Base-by-base conservation (phyloP, 1,140 invertebrate species). In the Lineus longissimus region DNA sequence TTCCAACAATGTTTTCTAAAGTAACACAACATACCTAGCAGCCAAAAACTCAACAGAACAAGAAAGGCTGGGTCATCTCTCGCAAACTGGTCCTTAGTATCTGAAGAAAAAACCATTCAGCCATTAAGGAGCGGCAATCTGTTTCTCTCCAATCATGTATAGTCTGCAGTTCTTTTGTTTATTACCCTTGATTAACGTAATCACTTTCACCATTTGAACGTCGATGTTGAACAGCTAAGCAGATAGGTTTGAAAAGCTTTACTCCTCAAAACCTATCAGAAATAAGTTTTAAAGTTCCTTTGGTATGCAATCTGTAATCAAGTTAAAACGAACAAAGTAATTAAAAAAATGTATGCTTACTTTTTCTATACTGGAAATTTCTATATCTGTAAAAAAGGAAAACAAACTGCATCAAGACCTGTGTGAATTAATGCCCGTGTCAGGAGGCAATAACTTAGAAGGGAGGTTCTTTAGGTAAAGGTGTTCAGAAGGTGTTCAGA, bases 51-150 rank as follows among this genome's bases (percentile, higher is more conserved):
- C 17, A 99, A 83, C 55, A 99, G 82, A 31, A 99, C 94, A 63
- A 99, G 82, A 85, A 99, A 99, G 63, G 97, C 97, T 60, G 97
- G 97, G 85, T 99, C 97, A 85, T 99, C 97, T 82, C 97, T 87
- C 0, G 96, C 96, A 88, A 97, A 99, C 83, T 99, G 96, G 71
- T 94, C 92, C 84, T 98, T 98, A 64, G 95, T 96, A 85, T 97
- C 93, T 95, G 81, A 66, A 89, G 87, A 70, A 64, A 70, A 79
- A n/a, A n/a, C n/a, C n/a, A n/a, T n/a, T n/a, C n/a, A n/a, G n/a
- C n/a, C 40, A 43, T n/a, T 11, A 43, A 43, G n/a, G n/a, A 47
- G 43, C 23, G 43, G 23, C 43, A 47, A 4, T 47, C 43, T 9
- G 23, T 19, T 47, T 47, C 23, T 47, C 23, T 4, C 1, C 2